Evolutionary conservation across 2,797 vertebrate genomes (phyloP).

Genomic region (Acanthornis magna): DNA sequence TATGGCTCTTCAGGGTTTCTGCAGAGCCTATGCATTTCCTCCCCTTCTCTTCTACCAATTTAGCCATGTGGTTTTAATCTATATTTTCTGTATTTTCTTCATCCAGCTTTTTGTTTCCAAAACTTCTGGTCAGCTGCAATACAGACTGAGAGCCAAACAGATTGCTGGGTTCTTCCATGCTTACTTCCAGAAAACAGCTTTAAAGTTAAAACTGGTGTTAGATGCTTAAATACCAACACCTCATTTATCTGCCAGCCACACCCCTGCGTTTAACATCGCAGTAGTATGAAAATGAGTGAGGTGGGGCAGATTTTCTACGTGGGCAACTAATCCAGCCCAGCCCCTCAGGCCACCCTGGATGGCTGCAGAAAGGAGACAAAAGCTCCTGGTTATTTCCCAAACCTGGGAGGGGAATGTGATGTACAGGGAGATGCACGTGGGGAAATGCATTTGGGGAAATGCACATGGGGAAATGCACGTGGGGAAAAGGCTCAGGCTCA

Average conservation of each 20-base stretch:
- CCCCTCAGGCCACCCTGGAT: background rate
- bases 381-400: background rate
- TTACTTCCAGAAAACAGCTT: slow-evolving; percentile 43
- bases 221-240: background rate
- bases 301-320: background rate
- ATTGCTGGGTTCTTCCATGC: slow-evolving; percentile 55
- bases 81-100: slow-evolving; percentile 37
- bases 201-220: background rate
- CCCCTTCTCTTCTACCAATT: background rate
- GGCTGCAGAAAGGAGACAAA: background rate
- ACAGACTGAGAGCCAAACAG: background rate
- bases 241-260: background rate
- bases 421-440: background rate
- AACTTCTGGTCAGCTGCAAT: slow-evolving; percentile 46
- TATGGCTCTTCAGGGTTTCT: background rate
- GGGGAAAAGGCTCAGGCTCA: background rate
- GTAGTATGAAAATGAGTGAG: background rate
- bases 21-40: background rate
- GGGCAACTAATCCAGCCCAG: background rate
- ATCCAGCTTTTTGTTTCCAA: slow-evolving; percentile 39
- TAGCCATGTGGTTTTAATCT: slow-evolving; percentile 44
- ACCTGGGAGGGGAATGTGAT: background rate
- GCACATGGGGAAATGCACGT: background rate
- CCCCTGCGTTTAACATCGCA: background rate
- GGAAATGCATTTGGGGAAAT: background rate